phyloP scores from a whole-genome alignment of 2,888 invertebrate species.

The Ichneumon xanthorius region DNA sequence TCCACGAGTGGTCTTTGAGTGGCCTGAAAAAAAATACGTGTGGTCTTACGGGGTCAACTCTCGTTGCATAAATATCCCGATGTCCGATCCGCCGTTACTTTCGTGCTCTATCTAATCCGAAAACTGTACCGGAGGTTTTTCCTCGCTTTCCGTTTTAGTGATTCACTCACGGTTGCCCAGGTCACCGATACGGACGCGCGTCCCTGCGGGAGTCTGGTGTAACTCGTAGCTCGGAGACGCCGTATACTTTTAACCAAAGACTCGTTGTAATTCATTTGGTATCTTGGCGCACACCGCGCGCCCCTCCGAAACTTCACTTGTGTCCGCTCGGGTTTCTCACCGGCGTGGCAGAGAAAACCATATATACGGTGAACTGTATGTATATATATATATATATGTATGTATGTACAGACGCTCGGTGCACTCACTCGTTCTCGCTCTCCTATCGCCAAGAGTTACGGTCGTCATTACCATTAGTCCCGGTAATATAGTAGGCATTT shows the following conservation, averaged over 20 bases:
- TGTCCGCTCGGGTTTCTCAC: conserved; percentile 34
- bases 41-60: neutral
- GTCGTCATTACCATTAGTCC: conserved; percentile 79
- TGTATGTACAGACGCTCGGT: neutral
- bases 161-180: conserved; percentile 33
- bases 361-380: neutral
- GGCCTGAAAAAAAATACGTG: neutral
- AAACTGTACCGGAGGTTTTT: neutral
- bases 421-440: conserved; percentile 36
- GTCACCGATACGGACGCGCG: conserved; percentile 40
- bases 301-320: conserved; percentile 44
- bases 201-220: conserved; percentile 13
- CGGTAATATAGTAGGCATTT: conserved; percentile 75
- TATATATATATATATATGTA: neutral
- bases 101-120: conserved; percentile 4
- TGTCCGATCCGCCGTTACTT: neutral
- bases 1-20: neutral
- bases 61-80: conserved; percentile 17
- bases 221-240: conserved; percentile 24
- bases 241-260: conserved; percentile 39
- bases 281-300: conserved; percentile 67
- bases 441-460: conserved; percentile 80
- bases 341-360: conserved; percentile 20
- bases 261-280: conserved; percentile 74
- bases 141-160: conserved; percentile 30